Evolutionary conservation across 2,113 vertebrate species (phyloP).

Genomic region (Nematolebias whitei): DNA sequence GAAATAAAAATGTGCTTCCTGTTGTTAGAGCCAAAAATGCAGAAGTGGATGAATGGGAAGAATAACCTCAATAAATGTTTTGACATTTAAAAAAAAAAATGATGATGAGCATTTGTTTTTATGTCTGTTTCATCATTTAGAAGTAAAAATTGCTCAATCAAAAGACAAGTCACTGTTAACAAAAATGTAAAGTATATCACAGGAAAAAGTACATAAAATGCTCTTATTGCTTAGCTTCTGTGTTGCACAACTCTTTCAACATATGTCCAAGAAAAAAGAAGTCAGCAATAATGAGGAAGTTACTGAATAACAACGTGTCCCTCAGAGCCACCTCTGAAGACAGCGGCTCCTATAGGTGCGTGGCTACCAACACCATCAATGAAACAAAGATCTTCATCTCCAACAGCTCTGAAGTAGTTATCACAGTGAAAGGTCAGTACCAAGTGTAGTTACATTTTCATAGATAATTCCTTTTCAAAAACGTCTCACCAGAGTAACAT

Average conservation of each 20-base stretch:
- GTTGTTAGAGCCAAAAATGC: too few species aligned
- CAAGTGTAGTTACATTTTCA: not conserved
- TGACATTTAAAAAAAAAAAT: too few species aligned
- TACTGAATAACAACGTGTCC: slow-evolving; percentile 7
- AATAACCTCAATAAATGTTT: too few species aligned
- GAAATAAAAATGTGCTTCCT: too few species aligned
- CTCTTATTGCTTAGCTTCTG: not conserved
- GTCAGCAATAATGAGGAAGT: not conserved
- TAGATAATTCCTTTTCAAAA: not conserved
- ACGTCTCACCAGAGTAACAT: not conserved
- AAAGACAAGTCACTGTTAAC: not conserved
- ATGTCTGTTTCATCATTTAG: too few species aligned
- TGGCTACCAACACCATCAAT: slow-evolving; percentile 56
- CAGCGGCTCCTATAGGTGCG: slow-evolving; percentile 67
- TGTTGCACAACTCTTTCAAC: not conserved
- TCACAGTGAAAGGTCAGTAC: slow-evolving; percentile 73
- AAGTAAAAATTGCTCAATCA: too few species aligned
- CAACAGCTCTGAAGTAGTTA: slow-evolving; percentile 24
- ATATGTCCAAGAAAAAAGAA: not conserved
- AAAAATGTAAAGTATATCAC: not conserved
- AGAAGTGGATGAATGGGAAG: too few species aligned
- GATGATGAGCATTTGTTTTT: too few species aligned
- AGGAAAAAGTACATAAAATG: not conserved
- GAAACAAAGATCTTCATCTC: not conserved
- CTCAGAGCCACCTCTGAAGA: slow-evolving; percentile 49